These are phyloP conservation scores for Microcebus lehilahytsara DNA, from an alignment of 2,113 vertebrate genomes.

Conservation along the genomic window DNA sequence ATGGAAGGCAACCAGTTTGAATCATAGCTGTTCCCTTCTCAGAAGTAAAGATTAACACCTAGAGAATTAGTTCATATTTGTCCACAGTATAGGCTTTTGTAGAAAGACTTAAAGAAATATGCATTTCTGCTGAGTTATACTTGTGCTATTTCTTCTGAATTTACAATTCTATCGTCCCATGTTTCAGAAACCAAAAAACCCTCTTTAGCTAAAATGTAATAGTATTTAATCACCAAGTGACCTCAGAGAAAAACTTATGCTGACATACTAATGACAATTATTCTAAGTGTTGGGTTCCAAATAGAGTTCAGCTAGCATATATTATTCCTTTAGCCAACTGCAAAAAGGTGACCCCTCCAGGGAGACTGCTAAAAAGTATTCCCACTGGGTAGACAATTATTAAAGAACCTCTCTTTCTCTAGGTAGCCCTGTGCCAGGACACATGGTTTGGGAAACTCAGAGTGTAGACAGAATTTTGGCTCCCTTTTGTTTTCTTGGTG, in stretches of 20 bases:
- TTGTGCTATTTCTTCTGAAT: background rate
- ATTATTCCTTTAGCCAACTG: background rate
- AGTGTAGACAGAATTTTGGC: background rate
- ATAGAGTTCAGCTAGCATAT: background rate
- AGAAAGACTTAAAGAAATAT: background rate
- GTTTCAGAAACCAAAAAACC: background rate
- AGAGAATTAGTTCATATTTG: background rate
- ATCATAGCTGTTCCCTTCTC: background rate
- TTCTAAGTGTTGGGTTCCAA: background rate
- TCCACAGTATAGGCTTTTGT: background rate
- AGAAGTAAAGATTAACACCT: background rate
- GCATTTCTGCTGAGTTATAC: background rate
- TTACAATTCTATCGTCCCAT: background rate
- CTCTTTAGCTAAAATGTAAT: conserved; percentile 21
- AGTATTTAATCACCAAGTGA: conserved; percentile 6
- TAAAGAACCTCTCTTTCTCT: background rate
- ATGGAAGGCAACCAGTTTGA: background rate
- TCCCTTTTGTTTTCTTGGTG: background rate
- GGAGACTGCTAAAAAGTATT: background rate
- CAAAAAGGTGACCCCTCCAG: background rate
- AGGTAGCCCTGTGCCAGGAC: background rate
- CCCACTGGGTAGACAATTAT: background rate
- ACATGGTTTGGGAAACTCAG: background rate
- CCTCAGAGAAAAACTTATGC: background rate
- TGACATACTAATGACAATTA: conserved; percentile 24